Base-by-base conservation (phyloP, 2,888 invertebrate species). In the Sarcophaga carnaria region DNA sequence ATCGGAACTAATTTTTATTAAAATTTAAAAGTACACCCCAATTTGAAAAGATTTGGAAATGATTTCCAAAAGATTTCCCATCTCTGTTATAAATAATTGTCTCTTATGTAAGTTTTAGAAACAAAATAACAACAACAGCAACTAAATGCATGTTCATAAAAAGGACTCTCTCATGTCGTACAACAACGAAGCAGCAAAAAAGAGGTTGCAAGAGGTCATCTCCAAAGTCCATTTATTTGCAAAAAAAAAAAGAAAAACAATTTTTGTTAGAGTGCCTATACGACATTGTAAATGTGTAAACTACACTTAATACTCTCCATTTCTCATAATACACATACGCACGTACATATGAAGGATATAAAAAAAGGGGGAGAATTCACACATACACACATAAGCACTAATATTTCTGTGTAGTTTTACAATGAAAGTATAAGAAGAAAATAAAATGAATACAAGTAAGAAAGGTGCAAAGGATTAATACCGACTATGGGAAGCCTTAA, bases 161-260 rank as follows among this genome's bases (percentile, higher is more conserved):
- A 75, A 69, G 27, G 67, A 37, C 37, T 67, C 60, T 60, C 47
- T 60, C 47, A 80, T 75, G 17, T 45, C 60, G 69, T 49, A 63
- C n/a, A 69, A 62, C 17, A 63, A 63, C n/a, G 49, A 37, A 37
- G 10, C 37, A 10, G 10, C 10, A 37, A 37, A 37, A 37, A 37
- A 37, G 37, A 37, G 37, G 8, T 37, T 37, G 47, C 64, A 63
- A 70, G 70, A 70, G 81, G 81, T 81, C 81, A 81, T 81, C 63
- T 75, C 20, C 14, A 66, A 76, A 66, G 27, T 54, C 11, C 20
- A 27, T 80, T 67, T 63, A 75, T 80, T 64, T 66, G 66, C 66
- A 54, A 45, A 63, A 49, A n/a, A 37, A 54, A 37, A 37, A 37
- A 37, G n/a, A n/a, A n/a, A 37, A 10, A 37, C 37, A 37, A 37